phyloP scores from a whole-genome alignment of 2,797 vertebrate genomes.

The Eurystomus glaucurus region DNA sequence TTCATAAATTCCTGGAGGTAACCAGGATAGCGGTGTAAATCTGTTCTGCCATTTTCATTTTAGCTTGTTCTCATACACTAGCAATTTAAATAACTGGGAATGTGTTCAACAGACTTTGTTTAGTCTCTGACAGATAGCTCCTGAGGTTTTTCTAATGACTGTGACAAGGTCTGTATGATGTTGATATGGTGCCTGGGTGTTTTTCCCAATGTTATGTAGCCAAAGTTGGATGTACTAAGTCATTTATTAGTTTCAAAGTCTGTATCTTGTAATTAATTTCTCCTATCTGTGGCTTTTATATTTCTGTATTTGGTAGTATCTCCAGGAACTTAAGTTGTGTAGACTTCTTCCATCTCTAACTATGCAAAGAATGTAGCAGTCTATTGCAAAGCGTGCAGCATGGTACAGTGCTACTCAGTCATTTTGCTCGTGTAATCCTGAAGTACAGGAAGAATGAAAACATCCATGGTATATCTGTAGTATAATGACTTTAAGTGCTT shows the following conservation, averaged over 20 bases:
- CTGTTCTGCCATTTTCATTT: not conserved
- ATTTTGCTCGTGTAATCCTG: not conserved
- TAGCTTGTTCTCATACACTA: not conserved
- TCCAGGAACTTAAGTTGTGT: not conserved
- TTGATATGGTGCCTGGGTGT: not conserved
- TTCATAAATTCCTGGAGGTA: not conserved
- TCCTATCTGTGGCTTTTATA: not conserved
- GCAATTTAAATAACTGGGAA: not conserved
- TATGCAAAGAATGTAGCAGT: not conserved
- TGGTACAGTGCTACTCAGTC: not conserved
- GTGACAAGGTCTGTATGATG: not conserved
- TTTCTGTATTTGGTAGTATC: not conserved
- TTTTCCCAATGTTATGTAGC: not conserved
- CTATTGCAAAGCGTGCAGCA: not conserved
- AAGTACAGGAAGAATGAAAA: not conserved
- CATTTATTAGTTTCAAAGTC: not conserved
- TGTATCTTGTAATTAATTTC: not conserved
- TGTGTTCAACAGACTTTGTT: not conserved
- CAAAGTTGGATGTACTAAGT: not conserved
- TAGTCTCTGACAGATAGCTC: not conserved
- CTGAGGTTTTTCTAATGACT: not conserved
- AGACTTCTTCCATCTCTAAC: not conserved
- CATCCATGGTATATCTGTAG: not conserved
- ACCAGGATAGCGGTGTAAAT: not conserved
- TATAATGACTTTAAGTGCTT: not conserved